Evolutionary conservation across 1,140 invertebrate species (phyloP), one percentile per base, ranked within the genome.

Genomic region (Diprion similis): DNA sequence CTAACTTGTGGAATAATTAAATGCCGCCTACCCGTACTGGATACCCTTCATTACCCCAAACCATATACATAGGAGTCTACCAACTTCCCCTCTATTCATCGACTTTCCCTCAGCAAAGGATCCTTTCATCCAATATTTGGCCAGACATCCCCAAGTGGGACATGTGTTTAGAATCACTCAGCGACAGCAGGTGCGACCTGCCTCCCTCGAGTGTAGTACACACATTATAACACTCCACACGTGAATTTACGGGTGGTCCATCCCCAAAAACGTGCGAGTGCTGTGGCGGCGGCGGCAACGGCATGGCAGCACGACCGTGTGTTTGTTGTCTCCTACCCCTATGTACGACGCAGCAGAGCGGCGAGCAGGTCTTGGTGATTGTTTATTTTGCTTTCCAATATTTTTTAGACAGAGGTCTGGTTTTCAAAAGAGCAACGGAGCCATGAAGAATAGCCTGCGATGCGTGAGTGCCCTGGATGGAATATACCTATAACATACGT

Each of bases 121-220:
- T 68, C 19, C 66, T 68, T 68, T 68, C 66, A 11, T 19, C 37
- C 19, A 68, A 68, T 68, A 68, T 68, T 68, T 68, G 66, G 66
- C 66, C 66, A 68, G 66, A 68, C 66, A 68, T 45, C 66, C 37
- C 11, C 11, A 45, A 68, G 66, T 68, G 66, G 66, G 66, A 68
- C 66, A 68, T 68, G 37, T 68, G 66, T 68, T 68, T 68, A 68
- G 66, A 68, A 68, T 68, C 66, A 68, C 66, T 68, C 66, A 68
- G 66, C 37, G 66, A 68, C 18, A 68, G 66, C 66, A 68, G 66
- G 66, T 68, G 66, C 66, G 17, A 68, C 66, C 66, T 19, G 6
- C 66, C 66, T 68, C 66, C 66, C 66, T 68, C 66, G 66, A 68
- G 66, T 68, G 66, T 68, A 68, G 66, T 19, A 68, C 66, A 68